phyloP scores from a whole-genome alignment of 1,140 invertebrate genomes.

The Lepidotrigona ventralis region DNA sequence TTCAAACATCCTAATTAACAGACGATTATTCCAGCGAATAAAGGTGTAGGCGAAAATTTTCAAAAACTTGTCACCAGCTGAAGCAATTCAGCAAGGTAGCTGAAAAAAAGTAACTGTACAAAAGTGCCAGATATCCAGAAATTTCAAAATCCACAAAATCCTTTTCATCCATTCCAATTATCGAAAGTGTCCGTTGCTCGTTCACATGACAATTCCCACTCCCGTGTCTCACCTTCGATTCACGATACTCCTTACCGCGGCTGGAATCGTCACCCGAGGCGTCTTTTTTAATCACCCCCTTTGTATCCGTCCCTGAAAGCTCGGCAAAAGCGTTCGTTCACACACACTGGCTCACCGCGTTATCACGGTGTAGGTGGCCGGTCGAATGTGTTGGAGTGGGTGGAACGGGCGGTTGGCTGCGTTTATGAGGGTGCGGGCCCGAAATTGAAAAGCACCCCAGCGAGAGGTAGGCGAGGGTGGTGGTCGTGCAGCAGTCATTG shows the following conservation, averaged over 20 bases:
- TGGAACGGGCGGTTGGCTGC: conserved; percentile 58
- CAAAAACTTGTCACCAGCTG: background rate
- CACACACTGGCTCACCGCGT: background rate
- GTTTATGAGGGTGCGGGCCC: conserved; percentile 64
- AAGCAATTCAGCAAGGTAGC: background rate
- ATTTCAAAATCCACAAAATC: background rate
- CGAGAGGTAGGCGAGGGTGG: conserved; percentile 40
- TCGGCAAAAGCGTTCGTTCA: conserved; percentile 14
- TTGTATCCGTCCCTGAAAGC: conserved; percentile 23
- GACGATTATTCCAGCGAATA: background rate
- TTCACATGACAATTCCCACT: background rate
- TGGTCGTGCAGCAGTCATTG: conserved; percentile 66
- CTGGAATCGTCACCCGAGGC: background rate
- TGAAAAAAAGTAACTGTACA: background rate
- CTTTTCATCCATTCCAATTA: background rate
- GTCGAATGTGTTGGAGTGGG: conserved; percentile 36
- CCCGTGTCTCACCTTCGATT: background rate
- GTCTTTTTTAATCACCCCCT: conserved; percentile 22
- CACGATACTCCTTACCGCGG: background rate
- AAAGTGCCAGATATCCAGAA: background rate
- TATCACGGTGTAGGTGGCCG: background rate
- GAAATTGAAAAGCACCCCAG: conserved; percentile 67
- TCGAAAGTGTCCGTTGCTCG: background rate
- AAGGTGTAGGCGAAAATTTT: background rate
- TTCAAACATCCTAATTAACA: background rate